Conservation (phyloP, 2,888 invertebrate species). For the Protodeltote pygarga region DNA sequence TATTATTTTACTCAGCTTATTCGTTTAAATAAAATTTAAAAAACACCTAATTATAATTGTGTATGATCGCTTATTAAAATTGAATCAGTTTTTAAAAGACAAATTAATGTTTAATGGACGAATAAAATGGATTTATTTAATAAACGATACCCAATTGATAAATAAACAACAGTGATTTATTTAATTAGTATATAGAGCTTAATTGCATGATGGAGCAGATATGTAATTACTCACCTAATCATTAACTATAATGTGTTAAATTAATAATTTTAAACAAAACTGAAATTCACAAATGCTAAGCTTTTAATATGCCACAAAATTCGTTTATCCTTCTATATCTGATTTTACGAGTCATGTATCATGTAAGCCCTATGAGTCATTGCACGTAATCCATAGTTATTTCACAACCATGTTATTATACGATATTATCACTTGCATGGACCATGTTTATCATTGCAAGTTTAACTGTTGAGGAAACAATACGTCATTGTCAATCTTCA, state of each 20-base stretch:
- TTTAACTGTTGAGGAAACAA: slow-evolving; percentile 70
- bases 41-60: too few relatives aligned
- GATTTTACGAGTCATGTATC: slow-evolving; percentile 17
- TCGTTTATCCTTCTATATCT: slow-evolving; percentile 14
- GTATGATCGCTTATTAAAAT: too few relatives aligned
- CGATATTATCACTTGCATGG: slow-evolving; percentile 63
- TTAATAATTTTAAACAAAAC: background rate
- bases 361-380: slow-evolving; percentile 56
- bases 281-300: background rate
- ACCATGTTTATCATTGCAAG: slow-evolving; percentile 70
- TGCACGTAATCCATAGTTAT: slow-evolving; percentile 54
- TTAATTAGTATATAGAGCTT: too few relatives aligned
- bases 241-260: background rate
- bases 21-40: too few relatives aligned
- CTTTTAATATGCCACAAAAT: slow-evolving; percentile 1
- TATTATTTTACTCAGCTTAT: too few relatives aligned
- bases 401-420: slow-evolving; percentile 68
- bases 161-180: too few relatives aligned
- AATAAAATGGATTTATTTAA: too few relatives aligned
- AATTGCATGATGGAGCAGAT: too few relatives aligned
- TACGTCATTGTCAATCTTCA: slow-evolving; percentile 79
- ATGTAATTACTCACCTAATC: too few relatives aligned
- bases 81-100: too few relatives aligned
- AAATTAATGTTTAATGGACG: too few relatives aligned
- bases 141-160: too few relatives aligned